Evolutionary conservation across 2,888 invertebrate species (phyloP).

Genomic region (Lamellibrachia satsuma): DNA sequence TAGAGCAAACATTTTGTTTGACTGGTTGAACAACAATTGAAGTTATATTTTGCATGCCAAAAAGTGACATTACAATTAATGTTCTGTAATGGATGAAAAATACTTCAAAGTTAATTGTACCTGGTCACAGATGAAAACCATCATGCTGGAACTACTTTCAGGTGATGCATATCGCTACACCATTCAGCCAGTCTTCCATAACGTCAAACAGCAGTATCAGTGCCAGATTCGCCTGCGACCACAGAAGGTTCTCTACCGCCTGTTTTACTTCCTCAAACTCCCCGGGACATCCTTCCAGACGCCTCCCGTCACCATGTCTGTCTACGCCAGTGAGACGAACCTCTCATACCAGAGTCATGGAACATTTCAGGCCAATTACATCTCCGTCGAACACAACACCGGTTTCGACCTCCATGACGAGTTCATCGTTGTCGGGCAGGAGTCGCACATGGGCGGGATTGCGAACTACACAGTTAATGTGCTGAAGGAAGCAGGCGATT

Average conservation of each 20-base stretch:
- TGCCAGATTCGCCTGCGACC: constrained; percentile 35
- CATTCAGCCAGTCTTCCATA: constrained; percentile 56
- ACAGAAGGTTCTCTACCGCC: constrained; percentile 41
- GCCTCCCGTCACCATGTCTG: constrained; percentile 36
- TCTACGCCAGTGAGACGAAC: constrained; percentile 30
- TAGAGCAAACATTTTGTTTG: not conserved
- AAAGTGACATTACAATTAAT: not conserved
- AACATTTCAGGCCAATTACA: constrained; percentile 44
- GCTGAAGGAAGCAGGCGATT: constrained; percentile 38
- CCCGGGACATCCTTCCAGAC: constrained; percentile 41
- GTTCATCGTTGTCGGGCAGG: constrained; percentile 54
- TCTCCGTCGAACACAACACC: constrained; percentile 48
- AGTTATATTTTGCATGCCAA: no score
- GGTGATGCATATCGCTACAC: constrained; percentile 59
- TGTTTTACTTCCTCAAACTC: constrained; percentile 43
- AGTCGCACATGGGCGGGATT: constrained; percentile 36
- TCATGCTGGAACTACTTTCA: constrained; percentile 35
- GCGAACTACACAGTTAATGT: constrained; percentile 37
- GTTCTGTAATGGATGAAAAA: not conserved
- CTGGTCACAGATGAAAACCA: not conserved
- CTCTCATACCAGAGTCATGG: not conserved
- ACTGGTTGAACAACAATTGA: no score
- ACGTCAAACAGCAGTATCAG: constrained; percentile 43
- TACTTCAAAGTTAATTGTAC: not conserved
- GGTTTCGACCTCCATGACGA: constrained; percentile 49